phyloP scores from a whole-genome alignment of 2,797 vertebrate genomes.

The Sebastiscus tertius region DNA sequence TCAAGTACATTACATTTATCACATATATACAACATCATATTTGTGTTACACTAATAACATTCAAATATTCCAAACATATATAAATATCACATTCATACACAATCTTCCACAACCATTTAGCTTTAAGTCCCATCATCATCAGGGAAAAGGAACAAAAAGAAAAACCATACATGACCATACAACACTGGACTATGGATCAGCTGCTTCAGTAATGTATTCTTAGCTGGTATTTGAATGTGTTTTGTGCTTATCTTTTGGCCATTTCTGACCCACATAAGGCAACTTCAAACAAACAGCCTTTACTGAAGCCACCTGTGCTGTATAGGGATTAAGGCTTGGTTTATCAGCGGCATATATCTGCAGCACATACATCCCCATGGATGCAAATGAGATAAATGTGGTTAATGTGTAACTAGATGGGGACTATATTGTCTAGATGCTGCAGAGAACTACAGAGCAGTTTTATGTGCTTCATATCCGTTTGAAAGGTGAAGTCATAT shows the following conservation, averaged over 20 bases:
- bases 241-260: conserved; percentile 6
- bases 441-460: no score
- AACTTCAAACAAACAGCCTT: conserved; percentile 21
- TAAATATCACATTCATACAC: no score
- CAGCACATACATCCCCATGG: conserved; percentile 12
- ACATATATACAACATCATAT: no score
- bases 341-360: conserved; percentile 33
- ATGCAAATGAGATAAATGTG: conserved; percentile 44
- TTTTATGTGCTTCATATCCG: no score
- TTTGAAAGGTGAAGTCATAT: neutral
- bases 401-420: conserved; percentile 64
- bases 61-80: accelerated
- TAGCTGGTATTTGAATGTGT: neutral
- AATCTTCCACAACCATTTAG: no score
- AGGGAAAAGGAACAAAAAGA: no score
- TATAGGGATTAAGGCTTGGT: neutral
- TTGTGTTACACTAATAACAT: no score
- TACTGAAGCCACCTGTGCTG: neutral
- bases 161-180: no score
- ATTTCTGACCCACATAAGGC: conserved; percentile 26
- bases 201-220: no score
- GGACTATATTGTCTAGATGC: neutral
- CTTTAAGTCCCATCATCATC: no score
- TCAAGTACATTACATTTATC: no score
- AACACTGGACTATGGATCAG: no score